Evolutionary conservation across 2,113 vertebrate species (phyloP).

Genomic region (Nestor notabilis): DNA sequence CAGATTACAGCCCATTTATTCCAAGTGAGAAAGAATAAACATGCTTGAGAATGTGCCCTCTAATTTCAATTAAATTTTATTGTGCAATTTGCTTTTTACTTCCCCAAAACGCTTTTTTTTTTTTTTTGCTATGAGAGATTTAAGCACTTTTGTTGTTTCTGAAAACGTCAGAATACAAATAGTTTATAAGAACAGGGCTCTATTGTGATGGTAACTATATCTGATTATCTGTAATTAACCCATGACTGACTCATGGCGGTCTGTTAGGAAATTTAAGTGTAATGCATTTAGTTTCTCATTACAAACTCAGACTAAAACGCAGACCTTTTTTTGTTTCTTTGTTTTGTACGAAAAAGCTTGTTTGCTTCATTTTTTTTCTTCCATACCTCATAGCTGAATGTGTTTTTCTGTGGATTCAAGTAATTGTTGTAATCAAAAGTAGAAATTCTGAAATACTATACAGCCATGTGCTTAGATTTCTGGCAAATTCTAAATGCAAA

Average conservation of each 20-base stretch:
- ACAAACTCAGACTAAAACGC: not conserved
- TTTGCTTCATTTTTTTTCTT: not conserved
- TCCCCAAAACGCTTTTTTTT: not conserved
- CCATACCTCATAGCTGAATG: not conserved
- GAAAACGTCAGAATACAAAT: not conserved
- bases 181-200: not conserved
- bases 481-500: not conserved
- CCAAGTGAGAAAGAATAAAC: slow-evolving; percentile 45
- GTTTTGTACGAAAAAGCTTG: not conserved
- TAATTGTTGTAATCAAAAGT: not conserved
- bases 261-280: not conserved
- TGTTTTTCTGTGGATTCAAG: not conserved
- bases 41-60: slow-evolving; percentile 11
- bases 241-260: not conserved
- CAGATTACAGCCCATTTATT: slow-evolving; percentile 48
- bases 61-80: slow-evolving; percentile 61
- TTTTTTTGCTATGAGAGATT: not conserved
- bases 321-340: not conserved
- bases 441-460: not conserved
- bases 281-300: not conserved
- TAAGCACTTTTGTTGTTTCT: not conserved
- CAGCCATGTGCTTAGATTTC: not conserved
- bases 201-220: slow-evolving; percentile 1
- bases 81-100: slow-evolving; percentile 35
- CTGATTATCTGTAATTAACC: slow-evolving; percentile 48